A percentile compares a stretch with the other conserved stretches of the same genome.
Evolutionary conservation across 1,140 invertebrate species (phyloP).

Genomic region (Augochlora pura): DNA sequence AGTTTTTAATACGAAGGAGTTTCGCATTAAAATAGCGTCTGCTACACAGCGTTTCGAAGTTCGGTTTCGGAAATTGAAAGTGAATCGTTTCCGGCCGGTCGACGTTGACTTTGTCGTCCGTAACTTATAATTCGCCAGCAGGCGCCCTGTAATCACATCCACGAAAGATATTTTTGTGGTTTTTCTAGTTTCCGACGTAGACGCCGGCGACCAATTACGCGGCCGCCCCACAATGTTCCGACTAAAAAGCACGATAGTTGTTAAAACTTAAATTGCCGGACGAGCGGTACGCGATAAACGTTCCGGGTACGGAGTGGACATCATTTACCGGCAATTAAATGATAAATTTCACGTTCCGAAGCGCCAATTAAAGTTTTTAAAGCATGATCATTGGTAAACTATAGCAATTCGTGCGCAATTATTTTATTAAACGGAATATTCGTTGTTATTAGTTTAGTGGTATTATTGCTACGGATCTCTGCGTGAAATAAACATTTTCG

Average conservation of each 20-base stretch:
- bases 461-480: too few species aligned
- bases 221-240: slow-evolving; percentile 1
- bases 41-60: background rate
- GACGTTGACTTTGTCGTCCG: slow-evolving; percentile 23
- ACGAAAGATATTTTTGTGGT: slow-evolving; percentile 49
- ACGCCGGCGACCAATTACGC: slow-evolving; percentile 47
- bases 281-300: too few species aligned
- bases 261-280: slow-evolving; percentile 1
- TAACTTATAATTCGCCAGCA: slow-evolving; percentile 21
- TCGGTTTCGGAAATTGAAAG: slow-evolving; percentile 38
- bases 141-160: slow-evolving; percentile 61
- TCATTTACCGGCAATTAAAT: too few species aligned
- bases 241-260: background rate
- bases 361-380: too few species aligned
- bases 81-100: slow-evolving; percentile 50
- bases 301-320: too few species aligned
- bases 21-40: background rate
- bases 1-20: too few species aligned
- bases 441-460: too few species aligned
- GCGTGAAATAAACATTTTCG: too few species aligned
- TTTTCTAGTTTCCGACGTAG: slow-evolving; percentile 59
- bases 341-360: too few species aligned
- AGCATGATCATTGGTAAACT: too few species aligned
- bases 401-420: too few species aligned
- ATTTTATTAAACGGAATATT: too few species aligned